Percentiles rank a stretch among this genome's conserved stretches.
Evolutionary conservation across 2,113 vertebrate genomes (phyloP).

Genomic region (Pseudorectes ferrugineus): DNA sequence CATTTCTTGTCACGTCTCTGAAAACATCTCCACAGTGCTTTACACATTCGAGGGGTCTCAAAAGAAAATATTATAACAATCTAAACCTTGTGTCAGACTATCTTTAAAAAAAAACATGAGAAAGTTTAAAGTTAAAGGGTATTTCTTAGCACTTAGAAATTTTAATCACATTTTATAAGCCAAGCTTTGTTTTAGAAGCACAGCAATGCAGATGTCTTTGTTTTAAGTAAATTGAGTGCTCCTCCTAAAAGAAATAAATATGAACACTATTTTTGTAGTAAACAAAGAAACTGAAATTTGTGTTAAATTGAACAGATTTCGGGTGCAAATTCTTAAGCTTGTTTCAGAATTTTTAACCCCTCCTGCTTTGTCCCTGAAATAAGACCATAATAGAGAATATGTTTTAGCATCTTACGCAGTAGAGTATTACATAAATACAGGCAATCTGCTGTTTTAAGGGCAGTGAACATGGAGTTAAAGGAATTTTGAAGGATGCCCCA

Average conservation of each 20-base stretch:
- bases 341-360: neutral
- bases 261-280: neutral
- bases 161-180: neutral
- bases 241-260: neutral
- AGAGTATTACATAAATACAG: neutral
- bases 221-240: neutral
- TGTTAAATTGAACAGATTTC: neutral
- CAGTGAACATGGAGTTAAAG: neutral
- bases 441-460: neutral
- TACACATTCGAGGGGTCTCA: neutral
- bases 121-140: neutral
- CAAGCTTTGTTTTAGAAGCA: neutral
- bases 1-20: neutral
- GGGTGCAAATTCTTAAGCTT: neutral
- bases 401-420: neutral
- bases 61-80: neutral
- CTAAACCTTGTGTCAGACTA: neutral
- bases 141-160: neutral
- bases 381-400: neutral
- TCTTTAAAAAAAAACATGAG: neutral
- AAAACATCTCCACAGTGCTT: neutral
- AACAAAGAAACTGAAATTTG: neutral
- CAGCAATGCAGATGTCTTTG: neutral
- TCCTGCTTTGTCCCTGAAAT: neutral
- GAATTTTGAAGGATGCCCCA: neutral